phyloP scores from a whole-genome alignment of 2,888 invertebrate genomes.

The Vanessa cardui region DNA sequence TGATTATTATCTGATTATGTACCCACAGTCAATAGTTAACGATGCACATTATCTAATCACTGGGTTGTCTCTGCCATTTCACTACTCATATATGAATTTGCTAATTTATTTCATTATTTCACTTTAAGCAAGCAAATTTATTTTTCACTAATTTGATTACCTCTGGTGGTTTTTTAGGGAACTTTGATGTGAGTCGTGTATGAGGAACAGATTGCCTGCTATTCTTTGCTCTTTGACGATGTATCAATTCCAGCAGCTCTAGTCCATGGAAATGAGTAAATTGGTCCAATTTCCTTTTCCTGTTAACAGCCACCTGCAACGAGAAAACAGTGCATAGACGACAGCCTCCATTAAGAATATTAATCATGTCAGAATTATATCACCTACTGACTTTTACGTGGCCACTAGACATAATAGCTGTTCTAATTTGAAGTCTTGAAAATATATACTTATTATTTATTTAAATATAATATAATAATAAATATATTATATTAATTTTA shows the following conservation, averaged over 20 bases:
- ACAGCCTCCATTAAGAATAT: not conserved
- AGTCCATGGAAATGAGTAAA: conserved; percentile 91
- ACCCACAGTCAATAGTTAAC: too few relatives aligned
- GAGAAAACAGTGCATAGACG: not conserved
- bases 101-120: too few relatives aligned
- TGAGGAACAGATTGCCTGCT: conserved; percentile 74
- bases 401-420: too few relatives aligned
- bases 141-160: conserved; percentile 47
- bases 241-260: conserved; percentile 88
- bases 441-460: too few relatives aligned
- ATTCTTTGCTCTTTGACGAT: conserved; percentile 79
- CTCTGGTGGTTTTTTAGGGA: conserved; percentile 82
- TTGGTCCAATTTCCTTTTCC: conserved; percentile 94
- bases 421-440: too few relatives aligned
- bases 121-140: not conserved
- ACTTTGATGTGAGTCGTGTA: conserved; percentile 74
- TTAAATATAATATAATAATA: too few relatives aligned
- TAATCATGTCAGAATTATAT: too few relatives aligned
- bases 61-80: too few relatives aligned
- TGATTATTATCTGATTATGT: too few relatives aligned
- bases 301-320: conserved; percentile 88
- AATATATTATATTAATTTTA: too few relatives aligned
- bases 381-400: not conserved
- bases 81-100: too few relatives aligned
- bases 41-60: too few relatives aligned